Evolutionary conservation across 2,113 vertebrate genomes (phyloP), one percentile per base, ranked within the genome.

Genomic region (Beaufortia kweichowensis): DNA sequence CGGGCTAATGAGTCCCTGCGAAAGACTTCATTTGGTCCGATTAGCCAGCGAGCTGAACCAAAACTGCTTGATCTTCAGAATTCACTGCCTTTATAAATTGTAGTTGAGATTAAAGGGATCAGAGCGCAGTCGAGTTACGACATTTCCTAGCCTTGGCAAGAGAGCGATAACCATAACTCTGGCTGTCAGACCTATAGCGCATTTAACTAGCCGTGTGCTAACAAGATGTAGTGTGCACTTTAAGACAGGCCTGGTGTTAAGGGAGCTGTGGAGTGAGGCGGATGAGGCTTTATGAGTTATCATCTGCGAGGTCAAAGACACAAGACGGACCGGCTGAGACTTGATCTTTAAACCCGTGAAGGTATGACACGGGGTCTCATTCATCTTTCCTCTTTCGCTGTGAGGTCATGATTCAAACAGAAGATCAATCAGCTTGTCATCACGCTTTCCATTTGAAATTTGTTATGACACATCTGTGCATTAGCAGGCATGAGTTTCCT

Each of bases 231-330:
- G 66, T 46, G 67, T 17, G 21, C 17, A 21, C 50, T 39, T 70
- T 35, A 29, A 56, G 67, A 56, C 50, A 6, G 67, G 50, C n/a
- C 9, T n/a, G 9, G 26, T n/a, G 65, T 50, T 11, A 67, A 28
- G 65, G 31, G 67, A 70, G n/a, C 50, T 10, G 35, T 61, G 75
- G 17, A 69, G 79, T n/a, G 24, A 39, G 39, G 14, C 11, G 41
- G 14, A 56, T 21, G 19, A 50, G 65, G 53, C 28, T 26, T 14
- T 41, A 19, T 68, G 56, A 74, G 55, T 74, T 57, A 81, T 81
- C 66, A 68, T 76, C 55, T 67, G 76, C 21, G 53, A 74, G 53
- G 75, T 77, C 70, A 43, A 28, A 81, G 75, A 62, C 33, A 8
- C 10, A 24, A 46, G 69, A 67, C 24, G 24, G 50, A 68, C 46